Evolutionary conservation across 2,113 vertebrate species (phyloP), one percentile per base, ranked within the genome.

Genomic region (Centropristis striata): DNA sequence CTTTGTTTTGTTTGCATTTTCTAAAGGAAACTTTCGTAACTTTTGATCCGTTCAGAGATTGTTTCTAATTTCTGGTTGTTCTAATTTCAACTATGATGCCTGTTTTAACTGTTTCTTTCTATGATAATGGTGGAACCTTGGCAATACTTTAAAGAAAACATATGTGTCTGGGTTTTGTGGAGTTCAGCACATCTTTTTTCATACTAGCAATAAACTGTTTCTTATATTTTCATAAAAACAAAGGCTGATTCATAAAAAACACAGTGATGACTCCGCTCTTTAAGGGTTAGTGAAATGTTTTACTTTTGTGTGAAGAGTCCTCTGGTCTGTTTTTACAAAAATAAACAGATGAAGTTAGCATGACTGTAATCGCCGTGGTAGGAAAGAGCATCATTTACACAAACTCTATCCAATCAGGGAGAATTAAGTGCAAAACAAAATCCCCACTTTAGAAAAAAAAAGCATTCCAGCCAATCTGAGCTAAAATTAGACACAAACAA

Each of bases 221-320:
- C 14, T 64, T 42, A 12, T 23, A 50, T 61, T 67, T 75, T 27
- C 23, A 27, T 20, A n/a, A 8, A 53, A 39, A 66, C 28, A 60
- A 37, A 50, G 71, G 32, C 47, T 27, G 42, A 50, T 44, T 59
- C 73, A 84, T 78, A 69, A 78, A 84, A 61, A n/a, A n/a, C 61
- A 60, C 51, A 39, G 36, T 7, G 1, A 65, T 46, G 37, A 84
- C 18, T 75, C 18, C 58, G 25, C 50, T 23, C 12, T 53, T 47
- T 25, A 54, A 60, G 44, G 46, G n/a, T 55, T 59, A 44, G 21
- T 58, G 49, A 58, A 63, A 54, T 63, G 20, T n/a, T 75, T 61
- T 12, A 8, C 47, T 27, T 50, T 25, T 46, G 14, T 77, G 46
- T 15, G 0, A 65, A 41, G 41, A 75, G 23, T 25, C 13, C 46